Evolutionary conservation across 2,113 vertebrate genomes (phyloP), one percentile per base, ranked within the genome.

Genomic region (Bufo bufo): DNA sequence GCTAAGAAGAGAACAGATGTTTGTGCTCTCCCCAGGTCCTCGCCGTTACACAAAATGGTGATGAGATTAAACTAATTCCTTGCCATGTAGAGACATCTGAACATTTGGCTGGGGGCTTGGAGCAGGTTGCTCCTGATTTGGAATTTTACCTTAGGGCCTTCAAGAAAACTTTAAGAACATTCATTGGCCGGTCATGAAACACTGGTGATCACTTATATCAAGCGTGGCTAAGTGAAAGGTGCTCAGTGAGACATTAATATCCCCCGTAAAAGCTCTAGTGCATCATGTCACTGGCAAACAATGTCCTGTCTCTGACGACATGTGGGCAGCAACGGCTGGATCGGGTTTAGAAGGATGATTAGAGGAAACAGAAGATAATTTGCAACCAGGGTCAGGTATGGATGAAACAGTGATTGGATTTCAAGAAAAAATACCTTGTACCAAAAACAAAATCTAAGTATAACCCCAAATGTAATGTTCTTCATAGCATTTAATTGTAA

Each of bases 1-100:
- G 59, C 59, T 0, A 0, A 83, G 2, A 82, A 65, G 79, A 54
- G 84, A 88, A 54, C 91, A 93, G 91, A 93, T 93, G 92, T 84
- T 88, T 88, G 17, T 87, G 54, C 3, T 49, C 85, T 90, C 86
- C 77, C 90, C 85, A 65, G 77, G 89, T 90, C 43, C 47, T 85
- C 0, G 0, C 77, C 87, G 87, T 82, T 82, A 88, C 65, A 43
- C 79, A 89, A 85, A 92, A 91, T 0, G 19, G 82, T 81, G 89
- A 89, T 14, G 86, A 91, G 79, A 88, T 88, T 50, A 89, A 89
- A 84, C 85, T 82, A 89, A 89, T 89, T 84, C 79, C 85, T 89
- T 77, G 56, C 84, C 80, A 77, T 72, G 85, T 84, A 78, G 66
- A 89, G 89, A 79, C 85, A 87, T 72, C 65, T 14, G 80, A 59